Conservation (phyloP, 2,113 vertebrate genomes). For the Lepus americanus region DNA sequence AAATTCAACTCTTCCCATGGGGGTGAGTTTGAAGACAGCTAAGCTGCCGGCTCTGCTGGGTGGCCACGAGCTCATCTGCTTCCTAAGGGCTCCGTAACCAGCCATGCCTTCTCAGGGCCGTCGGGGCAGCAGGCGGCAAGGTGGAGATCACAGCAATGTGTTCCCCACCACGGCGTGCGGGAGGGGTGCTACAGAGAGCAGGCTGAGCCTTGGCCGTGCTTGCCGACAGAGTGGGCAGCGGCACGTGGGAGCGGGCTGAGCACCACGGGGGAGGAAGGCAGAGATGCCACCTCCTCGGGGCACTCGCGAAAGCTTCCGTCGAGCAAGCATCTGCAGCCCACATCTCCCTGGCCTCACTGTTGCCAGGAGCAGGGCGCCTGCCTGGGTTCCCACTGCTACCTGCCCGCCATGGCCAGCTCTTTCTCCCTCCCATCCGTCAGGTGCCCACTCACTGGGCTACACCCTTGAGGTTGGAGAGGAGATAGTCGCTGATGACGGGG, state of each 20-base stretch:
- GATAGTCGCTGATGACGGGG: slow-evolving; percentile 94
- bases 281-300: neutral
- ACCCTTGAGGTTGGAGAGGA: slow-evolving; percentile 94
- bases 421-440: accelerated
- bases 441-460: slow-evolving; percentile 92
- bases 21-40: neutral
- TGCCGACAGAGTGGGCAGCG: neutral
- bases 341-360: accelerated
- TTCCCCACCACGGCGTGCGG: neutral
- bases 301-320: neutral
- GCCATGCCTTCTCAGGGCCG: no score
- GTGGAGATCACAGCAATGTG: neutral
- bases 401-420: accelerated
- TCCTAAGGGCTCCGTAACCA: neutral
- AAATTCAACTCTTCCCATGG: neutral
- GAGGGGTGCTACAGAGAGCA: no score
- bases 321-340: neutral
- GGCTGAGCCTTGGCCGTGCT: neutral
- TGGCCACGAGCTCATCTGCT: neutral
- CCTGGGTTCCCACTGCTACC: neutral
- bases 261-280: neutral
- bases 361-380: neutral
- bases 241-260: neutral
- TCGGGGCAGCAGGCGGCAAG: no score
- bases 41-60: no score